Evolutionary conservation across 2,797 vertebrate species (phyloP), one percentile per base, ranked within the genome.

Genomic region (Bryconaethiops microstoma): DNA sequence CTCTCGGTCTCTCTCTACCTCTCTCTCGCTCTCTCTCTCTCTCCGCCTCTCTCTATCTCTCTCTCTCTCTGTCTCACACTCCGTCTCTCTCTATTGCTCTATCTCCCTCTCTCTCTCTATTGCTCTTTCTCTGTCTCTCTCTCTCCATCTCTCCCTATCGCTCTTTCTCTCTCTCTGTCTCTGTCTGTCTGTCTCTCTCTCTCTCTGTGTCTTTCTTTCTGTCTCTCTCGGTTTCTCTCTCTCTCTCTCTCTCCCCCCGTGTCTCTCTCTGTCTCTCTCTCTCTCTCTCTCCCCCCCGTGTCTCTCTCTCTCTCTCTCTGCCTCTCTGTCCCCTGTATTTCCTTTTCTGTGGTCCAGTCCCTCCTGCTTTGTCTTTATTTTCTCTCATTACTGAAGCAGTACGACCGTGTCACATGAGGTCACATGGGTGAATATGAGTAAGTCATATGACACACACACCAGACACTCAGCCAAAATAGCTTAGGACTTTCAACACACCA

Each of bases 361-460:
- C 45, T 63, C 12, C 78, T 82, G 72, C 8, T 76, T 85, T 76
- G 50, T 81, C 69, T 16, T 40, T 69, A 64, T 35, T 39, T 60
- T 57, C 39, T 23, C 42, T 71, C 21, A 62, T 55, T 67, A n/a
- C 16, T 75, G 64, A 76, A 62, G 50, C 73, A 39, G 80, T 35
- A 35, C 50, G 72, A 64, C 67, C 75, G 65, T 57, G 86, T 91
- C 89, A 86, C 87, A 88, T 87, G 88, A 80, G 84, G 83, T 91
- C 89, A 91, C 83, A 86, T 89, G 90, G 78, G 68, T 84, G 78
- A 82, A 72, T 40, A 39, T 86, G 45, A 78, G 82, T 19, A 60
- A 82, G 89, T 92, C 92, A 93, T 89, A 82, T 89, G 90, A 40
- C 40, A 55, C 52, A 76, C 13, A 77, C 10, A n/a, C 62, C 42